These are phyloP conservation scores for Triplophysa bombifrons DNA, from an alignment of 2,797 vertebrate species.

Conservation along the genomic window DNA sequence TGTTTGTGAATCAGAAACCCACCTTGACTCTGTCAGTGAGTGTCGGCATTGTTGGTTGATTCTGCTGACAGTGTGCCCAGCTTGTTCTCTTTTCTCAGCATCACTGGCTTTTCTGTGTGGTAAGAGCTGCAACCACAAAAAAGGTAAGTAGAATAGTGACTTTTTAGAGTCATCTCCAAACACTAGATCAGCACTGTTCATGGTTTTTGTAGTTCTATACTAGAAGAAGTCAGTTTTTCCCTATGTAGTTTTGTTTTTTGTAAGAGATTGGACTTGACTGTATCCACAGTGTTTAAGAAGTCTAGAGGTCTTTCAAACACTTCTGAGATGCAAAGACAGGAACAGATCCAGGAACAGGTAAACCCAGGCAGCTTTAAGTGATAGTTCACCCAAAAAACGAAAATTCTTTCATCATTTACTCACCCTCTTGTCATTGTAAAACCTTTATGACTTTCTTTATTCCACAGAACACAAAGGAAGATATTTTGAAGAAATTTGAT, in stretches of 20 bases:
- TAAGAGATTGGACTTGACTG: not conserved
- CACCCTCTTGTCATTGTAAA: too few relatives aligned
- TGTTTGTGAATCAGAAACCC: not conserved
- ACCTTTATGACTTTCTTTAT: too few relatives aligned
- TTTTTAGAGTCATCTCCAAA: not conserved
- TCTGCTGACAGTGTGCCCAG: not conserved
- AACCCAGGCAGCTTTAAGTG: too few relatives aligned
- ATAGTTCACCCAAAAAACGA: too few relatives aligned
- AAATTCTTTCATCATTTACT: too few relatives aligned
- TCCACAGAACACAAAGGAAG: too few relatives aligned
- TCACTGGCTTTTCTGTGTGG: not conserved
- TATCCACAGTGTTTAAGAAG: not conserved
- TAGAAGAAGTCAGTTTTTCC: not conserved
- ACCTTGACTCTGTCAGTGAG: not conserved
- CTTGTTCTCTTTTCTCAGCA: not conserved
- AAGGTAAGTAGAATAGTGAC: constrained; percentile 2
- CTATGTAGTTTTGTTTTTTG: not conserved
- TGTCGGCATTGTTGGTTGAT: constrained; percentile 15
- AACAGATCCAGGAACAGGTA: constrained; percentile 19
- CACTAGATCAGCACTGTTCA: too few relatives aligned
- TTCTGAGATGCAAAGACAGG: not conserved
- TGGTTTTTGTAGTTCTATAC: too few relatives aligned
- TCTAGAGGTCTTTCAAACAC: not conserved
- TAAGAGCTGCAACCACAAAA: constrained; percentile 3
- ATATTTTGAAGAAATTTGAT: too few relatives aligned